Conservation (phyloP, 2,888 invertebrate species). For the Cerastoderma edule region DNA sequence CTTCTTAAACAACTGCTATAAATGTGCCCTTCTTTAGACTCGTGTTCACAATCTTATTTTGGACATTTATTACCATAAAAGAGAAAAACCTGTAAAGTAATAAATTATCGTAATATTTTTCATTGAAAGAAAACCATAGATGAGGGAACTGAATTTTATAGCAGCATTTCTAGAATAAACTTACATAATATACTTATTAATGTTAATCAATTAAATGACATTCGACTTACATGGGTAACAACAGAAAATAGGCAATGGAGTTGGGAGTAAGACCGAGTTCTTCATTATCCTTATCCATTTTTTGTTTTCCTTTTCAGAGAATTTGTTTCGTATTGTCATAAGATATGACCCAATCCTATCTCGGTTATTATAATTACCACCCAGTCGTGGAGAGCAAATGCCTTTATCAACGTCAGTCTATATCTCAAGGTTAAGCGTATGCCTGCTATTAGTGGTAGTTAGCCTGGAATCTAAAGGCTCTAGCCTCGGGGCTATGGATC, state of each 20-base stretch:
- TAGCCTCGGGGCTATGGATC: slow-evolving; percentile 11
- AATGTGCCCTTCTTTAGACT: too few relatives aligned
- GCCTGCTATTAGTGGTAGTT: background rate
- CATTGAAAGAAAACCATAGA: background rate
- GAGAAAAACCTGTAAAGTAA: too few relatives aligned
- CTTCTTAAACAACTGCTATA: too few relatives aligned
- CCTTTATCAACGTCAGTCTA: slow-evolving; percentile 3
- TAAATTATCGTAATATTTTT: too few relatives aligned
- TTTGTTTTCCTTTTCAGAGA: slow-evolving; percentile 38
- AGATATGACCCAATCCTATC: slow-evolving; percentile 22
- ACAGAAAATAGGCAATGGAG: too few relatives aligned
- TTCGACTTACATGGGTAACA: too few relatives aligned
- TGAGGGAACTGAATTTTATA: background rate
- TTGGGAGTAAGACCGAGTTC: background rate
- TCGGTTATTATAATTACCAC: slow-evolving; percentile 18
- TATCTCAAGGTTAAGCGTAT: background rate
- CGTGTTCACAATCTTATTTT: too few relatives aligned
- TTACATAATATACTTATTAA: too few relatives aligned
- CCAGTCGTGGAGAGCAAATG: slow-evolving; percentile 19
- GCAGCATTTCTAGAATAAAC: too few relatives aligned
- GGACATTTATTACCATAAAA: too few relatives aligned
- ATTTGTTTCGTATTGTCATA: slow-evolving; percentile 26
- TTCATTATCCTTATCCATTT: too few relatives aligned
- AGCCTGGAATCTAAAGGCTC: slow-evolving; percentile 15
- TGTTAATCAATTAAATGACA: too few relatives aligned